These are phyloP conservation scores for Seriola aureovittata DNA, from an alignment of 2,113 vertebrate species.

Conservation along the genomic window DNA sequence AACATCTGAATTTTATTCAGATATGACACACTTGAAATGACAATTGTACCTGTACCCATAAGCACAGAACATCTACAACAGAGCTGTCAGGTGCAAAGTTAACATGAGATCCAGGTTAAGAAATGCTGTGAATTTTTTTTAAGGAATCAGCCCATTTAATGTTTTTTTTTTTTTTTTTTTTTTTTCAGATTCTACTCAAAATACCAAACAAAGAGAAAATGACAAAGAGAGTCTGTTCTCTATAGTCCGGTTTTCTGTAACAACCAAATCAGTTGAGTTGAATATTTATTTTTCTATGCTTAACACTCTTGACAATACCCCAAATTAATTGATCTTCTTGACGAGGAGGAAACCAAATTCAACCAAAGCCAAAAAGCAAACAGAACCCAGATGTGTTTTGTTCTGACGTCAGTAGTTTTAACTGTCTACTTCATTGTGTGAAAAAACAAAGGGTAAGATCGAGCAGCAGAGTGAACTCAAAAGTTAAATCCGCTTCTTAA, in stretches of 20 bases:
- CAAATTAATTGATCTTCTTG: not conserved
- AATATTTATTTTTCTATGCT: not conserved
- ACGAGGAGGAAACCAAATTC: not conserved
- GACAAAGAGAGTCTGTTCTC: not conserved
- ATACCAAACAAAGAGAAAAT: not conserved
- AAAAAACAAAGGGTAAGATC: not conserved
- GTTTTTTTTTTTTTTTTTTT: too few species aligned
- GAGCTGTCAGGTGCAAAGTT: too few species aligned
- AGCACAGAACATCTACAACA: too few species aligned
- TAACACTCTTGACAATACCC: not conserved
- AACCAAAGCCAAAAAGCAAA: not conserved
- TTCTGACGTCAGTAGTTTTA: not conserved
- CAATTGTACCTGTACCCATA: too few species aligned
- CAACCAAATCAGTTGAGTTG: not conserved
- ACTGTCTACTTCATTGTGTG: conserved; percentile 1
- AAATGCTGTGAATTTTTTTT: not conserved
- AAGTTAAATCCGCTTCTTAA: not conserved
- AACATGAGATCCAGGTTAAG: not conserved
- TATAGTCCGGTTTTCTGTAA: not conserved
- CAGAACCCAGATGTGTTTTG: not conserved
- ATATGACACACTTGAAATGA: too few species aligned
- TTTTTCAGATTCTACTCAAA: not conserved
- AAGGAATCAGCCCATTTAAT: not conserved
- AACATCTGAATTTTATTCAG: too few species aligned
- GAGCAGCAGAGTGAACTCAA: not conserved